Evolutionary conservation across 1,140 invertebrate genomes (phyloP), one percentile per base, ranked within the genome.

Genomic region (Achroia grisella): DNA sequence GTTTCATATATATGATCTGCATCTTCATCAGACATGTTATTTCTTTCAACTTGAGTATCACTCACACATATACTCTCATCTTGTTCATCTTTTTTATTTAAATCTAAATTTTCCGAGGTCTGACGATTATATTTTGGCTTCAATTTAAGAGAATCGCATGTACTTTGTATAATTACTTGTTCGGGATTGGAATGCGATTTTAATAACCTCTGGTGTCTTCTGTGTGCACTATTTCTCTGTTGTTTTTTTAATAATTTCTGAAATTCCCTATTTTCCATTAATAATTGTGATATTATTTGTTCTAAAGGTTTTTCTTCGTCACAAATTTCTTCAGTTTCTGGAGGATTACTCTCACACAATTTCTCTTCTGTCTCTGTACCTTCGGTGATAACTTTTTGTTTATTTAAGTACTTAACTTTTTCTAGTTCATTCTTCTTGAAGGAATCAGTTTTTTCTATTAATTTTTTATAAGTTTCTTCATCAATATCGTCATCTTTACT

Each of bases 181-280:
- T 87, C 86, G 2, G 86, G 86, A 52, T 79, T 86, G 4, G 84
- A 87, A 62, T 87, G 68, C 10, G 86, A 86, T 41, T 87, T 88
- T 29, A 87, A 74, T 37, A 88, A 73, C 43, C 88, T 81, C 45
- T 90, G 87, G 52, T 90, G 88, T 37, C 89, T 78, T 36, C 88
- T 82, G 43, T 89, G 71, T 10, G 80, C 86, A 27, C 66, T 89
- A 60, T 78, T 91, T 73, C 82, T 86, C 65, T 91, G 92, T 57
- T 87, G 86, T 63, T 91, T 92, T 41, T 91, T 93, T 9, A 94
- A 77, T 12, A 94, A 87, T 45, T 92, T 91, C 52, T 95, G 93
- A 48, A 95, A 94, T 56, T 95, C 93, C 57, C 93, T 89, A 63
- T 93, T 95, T 62, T 95, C 92, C 89, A 94, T 92, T 1, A 96